Evolutionary conservation across 1,140 invertebrate genomes (phyloP).

Genomic region (Subanguina moxae): DNA sequence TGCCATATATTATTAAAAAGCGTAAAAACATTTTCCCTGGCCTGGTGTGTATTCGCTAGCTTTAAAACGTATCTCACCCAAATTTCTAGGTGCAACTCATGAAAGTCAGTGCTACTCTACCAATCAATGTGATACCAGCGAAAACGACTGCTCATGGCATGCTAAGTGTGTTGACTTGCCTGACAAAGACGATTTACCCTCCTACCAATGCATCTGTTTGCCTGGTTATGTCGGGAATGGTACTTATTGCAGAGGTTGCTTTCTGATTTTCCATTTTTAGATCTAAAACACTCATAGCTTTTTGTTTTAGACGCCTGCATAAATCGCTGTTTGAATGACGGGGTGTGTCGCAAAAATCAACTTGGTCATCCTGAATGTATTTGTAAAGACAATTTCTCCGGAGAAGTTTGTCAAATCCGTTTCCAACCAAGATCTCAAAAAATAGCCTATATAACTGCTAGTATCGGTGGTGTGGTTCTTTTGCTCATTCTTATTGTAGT

Average conservation of each 20-base stretch:
- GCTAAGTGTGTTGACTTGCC: constrained; percentile 81
- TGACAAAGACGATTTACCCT: constrained; percentile 75
- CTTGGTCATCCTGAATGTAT: constrained; percentile 54
- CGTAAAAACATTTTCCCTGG: constrained; percentile 5
- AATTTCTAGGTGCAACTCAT: constrained; percentile 48
- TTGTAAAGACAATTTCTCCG: constrained; percentile 56
- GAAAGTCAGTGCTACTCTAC: constrained; percentile 59
- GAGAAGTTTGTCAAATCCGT: constrained; percentile 56
- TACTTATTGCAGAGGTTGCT: constrained; percentile 65
- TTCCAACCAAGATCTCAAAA: constrained; percentile 47
- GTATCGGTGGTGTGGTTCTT: constrained; percentile 34
- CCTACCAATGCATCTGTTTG: constrained; percentile 87
- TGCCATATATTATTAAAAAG: not conserved
- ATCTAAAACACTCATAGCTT: constrained; percentile 4
- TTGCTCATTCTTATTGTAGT: constrained; percentile 49
- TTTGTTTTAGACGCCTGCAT: constrained; percentile 73
- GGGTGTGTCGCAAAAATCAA: constrained; percentile 77
- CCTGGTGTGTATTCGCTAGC: not conserved
- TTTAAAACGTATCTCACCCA: constrained; percentile 37
- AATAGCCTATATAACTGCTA: constrained; percentile 28
- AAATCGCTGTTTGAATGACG: constrained; percentile 83
- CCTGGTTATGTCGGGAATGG: constrained; percentile 78
- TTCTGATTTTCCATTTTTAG: constrained; percentile 62
- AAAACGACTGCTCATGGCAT: constrained; percentile 63
- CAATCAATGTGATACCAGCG: constrained; percentile 58